Base-by-base conservation (phyloP, 2,113 vertebrate genomes). In the Carassius auratus region DNA sequence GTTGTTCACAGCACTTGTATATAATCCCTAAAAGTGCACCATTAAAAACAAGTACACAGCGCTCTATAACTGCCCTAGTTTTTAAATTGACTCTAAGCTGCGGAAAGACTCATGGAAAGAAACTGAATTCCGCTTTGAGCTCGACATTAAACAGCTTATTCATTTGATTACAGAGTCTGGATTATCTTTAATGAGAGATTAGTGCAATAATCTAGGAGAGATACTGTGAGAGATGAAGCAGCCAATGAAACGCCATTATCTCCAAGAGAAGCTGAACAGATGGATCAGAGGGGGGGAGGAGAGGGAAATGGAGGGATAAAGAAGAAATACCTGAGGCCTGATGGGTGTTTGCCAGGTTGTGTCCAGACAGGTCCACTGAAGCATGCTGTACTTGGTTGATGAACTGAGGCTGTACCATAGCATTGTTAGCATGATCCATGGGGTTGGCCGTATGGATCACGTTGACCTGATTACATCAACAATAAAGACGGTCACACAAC, bases 401-500 rank as follows among this genome's bases (percentile, higher is more conserved):
- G 62, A 99, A 99, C 84, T 97, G 97, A 0, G 98, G 97, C 85
- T 98, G 97, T 0, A 96, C 95, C 38, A 97, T 95, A 77, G 97
- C 96, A 74, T 99, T 97, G 92, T 94, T 99, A 12, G 95, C 94
- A 0, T 98, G 96, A 69, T 99, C 98, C 86, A 96, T 71, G 0
- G 96, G 96, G 91, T 90, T 97, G 89, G 96, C 96, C 0, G 97
- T 97, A 93, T 99, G 98, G 93, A 99, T 98, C 52, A 99, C 97
- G 0, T 97, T 98, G 83, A 99, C 97, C 98, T 99, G 45, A 5
- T 77, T 13, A 73, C 64, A 45, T 9, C 77, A 86, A 73, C 57
- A 57, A 86, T 13, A 19, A 23, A 85, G 5, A 76, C 9, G 45
- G 10, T 81, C 42, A 85, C 8, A 61, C 13, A 7, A 15, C 33